Conservation (phyloP, 2,113 vertebrate species). For the Apodemus speciosus region DNA sequence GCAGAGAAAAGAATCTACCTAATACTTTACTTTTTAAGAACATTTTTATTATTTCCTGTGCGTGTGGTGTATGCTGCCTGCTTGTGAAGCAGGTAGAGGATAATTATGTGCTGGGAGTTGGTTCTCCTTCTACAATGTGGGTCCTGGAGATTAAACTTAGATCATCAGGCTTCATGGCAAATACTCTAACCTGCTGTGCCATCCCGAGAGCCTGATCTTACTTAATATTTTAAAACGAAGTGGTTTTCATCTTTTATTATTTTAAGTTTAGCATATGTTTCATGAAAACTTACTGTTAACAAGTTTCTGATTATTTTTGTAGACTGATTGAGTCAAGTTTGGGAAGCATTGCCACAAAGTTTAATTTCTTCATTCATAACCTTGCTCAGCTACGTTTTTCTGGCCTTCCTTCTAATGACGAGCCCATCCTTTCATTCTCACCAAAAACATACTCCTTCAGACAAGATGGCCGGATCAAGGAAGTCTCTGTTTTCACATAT, state of each 20-base stretch:
- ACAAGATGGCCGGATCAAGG: conserved; percentile 94
- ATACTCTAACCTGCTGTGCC: not conserved
- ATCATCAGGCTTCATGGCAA: not conserved
- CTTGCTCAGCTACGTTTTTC: conserved; percentile 97
- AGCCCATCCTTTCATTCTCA: conserved; percentile 96
- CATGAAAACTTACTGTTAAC: conserved; percentile 48
- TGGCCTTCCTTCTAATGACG: conserved; percentile 95
- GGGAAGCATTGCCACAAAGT: conserved; percentile 98
- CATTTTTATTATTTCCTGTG: not conserved
- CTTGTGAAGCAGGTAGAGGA: not conserved
- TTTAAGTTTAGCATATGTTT: conserved; percentile 10
- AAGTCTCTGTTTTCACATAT: conserved; percentile 95
- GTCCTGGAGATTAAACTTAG: not conserved
- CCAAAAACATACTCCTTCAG: conserved; percentile 95
- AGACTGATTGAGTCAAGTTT: conserved; percentile 98
- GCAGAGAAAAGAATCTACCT: conserved; percentile 31
- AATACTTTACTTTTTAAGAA: not conserved
- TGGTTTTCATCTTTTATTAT: conserved; percentile 43
- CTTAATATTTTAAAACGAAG: conserved; percentile 5
- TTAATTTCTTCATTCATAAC: conserved; percentile 99
- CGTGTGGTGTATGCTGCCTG: not conserved
- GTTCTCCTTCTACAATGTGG: not conserved
- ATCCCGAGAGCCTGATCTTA: not conserved
- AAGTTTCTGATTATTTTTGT: conserved; percentile 25
- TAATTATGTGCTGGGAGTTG: not conserved